Base-by-base conservation (phyloP, 1,140 invertebrate species). In the Planococcus citri region DNA sequence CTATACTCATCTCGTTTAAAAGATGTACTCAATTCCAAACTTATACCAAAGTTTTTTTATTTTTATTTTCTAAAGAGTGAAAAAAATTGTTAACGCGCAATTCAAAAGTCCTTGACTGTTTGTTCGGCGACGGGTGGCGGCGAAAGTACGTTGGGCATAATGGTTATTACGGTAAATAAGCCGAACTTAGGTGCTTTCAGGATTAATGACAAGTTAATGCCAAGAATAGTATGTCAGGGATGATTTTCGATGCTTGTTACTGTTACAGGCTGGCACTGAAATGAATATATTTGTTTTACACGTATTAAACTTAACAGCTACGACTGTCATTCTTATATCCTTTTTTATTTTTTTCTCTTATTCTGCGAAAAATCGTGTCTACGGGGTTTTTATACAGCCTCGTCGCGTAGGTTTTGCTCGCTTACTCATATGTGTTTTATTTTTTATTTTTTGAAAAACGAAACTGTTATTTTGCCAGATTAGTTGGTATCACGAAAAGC, bases 151-250 rank as follows among this genome's bases (percentile, higher is more conserved):
- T 6, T 6, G 29, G 3, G 17, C 17, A 51, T 20, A 17, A 51
- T 51, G 12, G 12, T 51, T 51, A 51, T 51, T 51, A 51, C n/a
- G n/a, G 41, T 51, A 51, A 51, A 51, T 51, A 51, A 51, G 41
- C 41, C n/a, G 41, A 51, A 51, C 41, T 51, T 51, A 51, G n/a
- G 41, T 20, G 41, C 41, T 51, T 51, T 51, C 41, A 51, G 41
- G 41, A 51, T 51, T 51, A 51, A 51, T 51, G 41, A 51, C 41
- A 51, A 51, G 41, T 51, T 51, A 20, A 51, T 51, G 41, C 12
- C n/a, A n/a, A 51, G 41, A 51, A 51, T 51, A 17, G 41, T 51
- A 51, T 51, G 41, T 51, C 41, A 51, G 41, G 41, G 41, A 51
- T 51, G 41, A 51, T 51, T 51, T 51, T 51, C 41, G 2, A n/a